These are phyloP conservation scores for Archivesica marissinica DNA, from an alignment of 1,140 invertebrate species.

Conservation along the genomic window DNA sequence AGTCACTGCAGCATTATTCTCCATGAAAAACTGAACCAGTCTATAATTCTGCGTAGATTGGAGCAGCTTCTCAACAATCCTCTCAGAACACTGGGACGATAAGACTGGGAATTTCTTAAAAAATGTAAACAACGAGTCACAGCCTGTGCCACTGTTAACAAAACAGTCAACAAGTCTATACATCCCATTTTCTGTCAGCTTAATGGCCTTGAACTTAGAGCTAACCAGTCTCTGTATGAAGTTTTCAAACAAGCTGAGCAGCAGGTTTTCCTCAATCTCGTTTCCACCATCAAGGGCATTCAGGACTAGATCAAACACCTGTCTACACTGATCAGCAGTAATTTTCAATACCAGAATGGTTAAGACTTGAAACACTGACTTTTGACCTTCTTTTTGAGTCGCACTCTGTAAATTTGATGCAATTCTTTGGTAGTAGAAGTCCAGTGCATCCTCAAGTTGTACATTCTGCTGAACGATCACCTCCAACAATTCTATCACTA, in stretches of 20 bases:
- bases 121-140: not conserved
- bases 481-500: slow-evolving; percentile 18
- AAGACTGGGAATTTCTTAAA: slow-evolving; percentile 27
- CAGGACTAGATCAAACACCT: slow-evolving; percentile 10
- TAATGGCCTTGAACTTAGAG: not conserved
- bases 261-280: not conserved
- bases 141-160: not conserved
- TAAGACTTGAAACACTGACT: not conserved
- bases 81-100: not conserved
- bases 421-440: slow-evolving; percentile 2
- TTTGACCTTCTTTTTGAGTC: not conserved
- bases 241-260: not conserved
- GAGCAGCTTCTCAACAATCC: not conserved
- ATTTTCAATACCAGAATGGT: not conserved
- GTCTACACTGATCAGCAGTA: slow-evolving; percentile 6
- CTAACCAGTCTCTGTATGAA: not conserved
- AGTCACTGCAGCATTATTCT: not conserved
- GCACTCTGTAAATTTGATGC: not conserved
- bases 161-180: slow-evolving; percentile 1
- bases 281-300: not conserved
- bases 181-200: slow-evolving; percentile 5
- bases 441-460: not conserved
- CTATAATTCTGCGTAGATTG: not conserved
- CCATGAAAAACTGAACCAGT: slow-evolving; percentile 7
- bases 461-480: not conserved